These are phyloP conservation scores for Campylomormyrus tamandua DNA, from an alignment of 2,113 vertebrate species.

Conservation along the genomic window DNA sequence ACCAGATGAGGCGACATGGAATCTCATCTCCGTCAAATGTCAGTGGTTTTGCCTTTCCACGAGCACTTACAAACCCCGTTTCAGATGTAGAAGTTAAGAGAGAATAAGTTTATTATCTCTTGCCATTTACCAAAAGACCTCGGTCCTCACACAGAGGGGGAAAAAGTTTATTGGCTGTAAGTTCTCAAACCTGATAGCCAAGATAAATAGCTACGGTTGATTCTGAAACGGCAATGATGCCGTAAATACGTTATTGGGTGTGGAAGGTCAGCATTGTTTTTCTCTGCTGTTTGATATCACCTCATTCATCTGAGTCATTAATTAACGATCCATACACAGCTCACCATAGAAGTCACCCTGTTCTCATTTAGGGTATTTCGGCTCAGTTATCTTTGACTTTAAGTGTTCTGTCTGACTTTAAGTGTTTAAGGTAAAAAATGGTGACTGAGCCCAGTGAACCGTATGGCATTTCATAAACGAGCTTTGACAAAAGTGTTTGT, in stretches of 20 bases:
- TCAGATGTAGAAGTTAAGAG: constrained; percentile 8
- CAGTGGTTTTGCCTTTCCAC: background rate
- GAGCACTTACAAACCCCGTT: background rate
- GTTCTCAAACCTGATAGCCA: background rate
- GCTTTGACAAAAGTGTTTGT: background rate
- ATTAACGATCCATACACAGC: background rate
- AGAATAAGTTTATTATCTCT: background rate
- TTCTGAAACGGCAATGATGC: background rate
- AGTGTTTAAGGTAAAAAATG: background rate
- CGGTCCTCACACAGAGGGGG: background rate
- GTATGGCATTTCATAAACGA: background rate
- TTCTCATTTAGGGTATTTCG: background rate
- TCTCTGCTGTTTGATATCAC: background rate
- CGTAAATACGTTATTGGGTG: background rate
- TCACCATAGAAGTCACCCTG: background rate
- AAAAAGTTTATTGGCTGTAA: background rate
- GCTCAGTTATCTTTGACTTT: background rate
- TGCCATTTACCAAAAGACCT: constrained; percentile 11
- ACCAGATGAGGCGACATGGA: background rate
- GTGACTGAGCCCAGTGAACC: background rate
- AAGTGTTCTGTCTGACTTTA: background rate
- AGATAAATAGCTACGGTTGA: background rate
- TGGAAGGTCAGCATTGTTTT: background rate
- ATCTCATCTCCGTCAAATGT: constrained; percentile 11
- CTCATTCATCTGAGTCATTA: background rate